Conservation (phyloP, 2,113 vertebrate genomes). For the Barbus barbus region DNA sequence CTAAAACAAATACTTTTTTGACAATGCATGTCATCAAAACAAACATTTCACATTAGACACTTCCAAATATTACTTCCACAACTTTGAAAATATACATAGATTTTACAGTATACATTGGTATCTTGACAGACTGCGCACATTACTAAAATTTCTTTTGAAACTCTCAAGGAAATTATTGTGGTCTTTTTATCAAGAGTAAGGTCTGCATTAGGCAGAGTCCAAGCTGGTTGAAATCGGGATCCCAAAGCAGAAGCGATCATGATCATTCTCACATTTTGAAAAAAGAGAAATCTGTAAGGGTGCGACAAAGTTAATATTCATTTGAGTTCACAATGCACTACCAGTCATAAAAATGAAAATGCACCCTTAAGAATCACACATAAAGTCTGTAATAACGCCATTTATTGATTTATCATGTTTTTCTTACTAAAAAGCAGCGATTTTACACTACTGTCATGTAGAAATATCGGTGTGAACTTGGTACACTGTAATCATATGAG, state of each 20-base stretch:
- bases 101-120: too few species aligned
- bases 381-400: constrained; percentile 25
- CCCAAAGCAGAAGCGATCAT: constrained; percentile 44
- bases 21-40: too few species aligned
- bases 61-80: too few species aligned
- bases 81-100: too few species aligned
- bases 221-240: constrained; percentile 68
- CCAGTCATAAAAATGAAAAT: constrained; percentile 10
- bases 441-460: constrained; percentile 35
- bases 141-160: not conserved
- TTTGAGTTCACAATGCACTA: constrained; percentile 2
- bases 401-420: constrained; percentile 52
- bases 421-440: constrained; percentile 24
- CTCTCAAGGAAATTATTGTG: not conserved
- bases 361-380: too few species aligned
- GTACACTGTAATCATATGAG: constrained; percentile 26
- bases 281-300: constrained; percentile 20
- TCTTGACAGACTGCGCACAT: too few species aligned
- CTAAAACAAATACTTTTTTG: too few species aligned
- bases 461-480: constrained; percentile 52
- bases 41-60: too few species aligned
- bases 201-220: constrained; percentile 60
- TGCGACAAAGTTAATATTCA: too few species aligned
- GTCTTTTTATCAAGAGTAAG: not conserved
- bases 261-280: constrained; percentile 63